These are phyloP conservation scores for Diplogasteroides magnus DNA, from an alignment of 1,140 invertebrate species.

Conservation along the genomic window DNA sequence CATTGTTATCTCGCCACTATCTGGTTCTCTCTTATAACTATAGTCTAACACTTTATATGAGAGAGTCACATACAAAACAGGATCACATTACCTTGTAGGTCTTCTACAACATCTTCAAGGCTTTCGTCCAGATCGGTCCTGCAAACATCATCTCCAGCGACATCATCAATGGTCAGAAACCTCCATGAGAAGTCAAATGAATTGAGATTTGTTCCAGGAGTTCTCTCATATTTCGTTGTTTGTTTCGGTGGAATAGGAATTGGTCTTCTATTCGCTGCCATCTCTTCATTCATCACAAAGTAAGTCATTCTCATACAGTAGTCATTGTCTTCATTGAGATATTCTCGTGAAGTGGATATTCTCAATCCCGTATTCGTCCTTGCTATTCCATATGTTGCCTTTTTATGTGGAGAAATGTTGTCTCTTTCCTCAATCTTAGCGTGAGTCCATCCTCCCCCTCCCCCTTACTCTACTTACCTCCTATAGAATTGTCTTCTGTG, in stretches of 20 bases:
- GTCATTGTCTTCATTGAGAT: slow-evolving; percentile 1
- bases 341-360: slow-evolving; percentile 43
- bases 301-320: slow-evolving; percentile 30
- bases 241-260: slow-evolving; percentile 86
- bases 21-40: too few species aligned
- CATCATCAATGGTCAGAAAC: background rate
- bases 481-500: slow-evolving; percentile 89
- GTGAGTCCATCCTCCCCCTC: too few species aligned
- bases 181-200: background rate
- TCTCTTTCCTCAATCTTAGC: slow-evolving; percentile 47
- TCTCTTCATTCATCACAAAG: slow-evolving; percentile 67
- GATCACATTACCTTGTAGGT: too few species aligned
- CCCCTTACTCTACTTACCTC: too few species aligned
- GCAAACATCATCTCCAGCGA: slow-evolving; percentile 35
- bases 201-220: slow-evolving; percentile 62
- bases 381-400: slow-evolving; percentile 44
- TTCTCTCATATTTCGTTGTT: slow-evolving; percentile 87
- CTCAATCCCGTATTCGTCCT: slow-evolving; percentile 51
- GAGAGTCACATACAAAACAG: too few species aligned
- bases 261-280: slow-evolving; percentile 90
- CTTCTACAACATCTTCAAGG: slow-evolving; percentile 90
- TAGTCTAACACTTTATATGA: too few species aligned
- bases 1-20: too few species aligned
- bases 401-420: slow-evolving; percentile 40
- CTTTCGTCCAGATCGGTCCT: slow-evolving; percentile 64